Evolutionary conservation across 2,797 vertebrate genomes (phyloP).

Genomic region (Gallirallus australis): DNA sequence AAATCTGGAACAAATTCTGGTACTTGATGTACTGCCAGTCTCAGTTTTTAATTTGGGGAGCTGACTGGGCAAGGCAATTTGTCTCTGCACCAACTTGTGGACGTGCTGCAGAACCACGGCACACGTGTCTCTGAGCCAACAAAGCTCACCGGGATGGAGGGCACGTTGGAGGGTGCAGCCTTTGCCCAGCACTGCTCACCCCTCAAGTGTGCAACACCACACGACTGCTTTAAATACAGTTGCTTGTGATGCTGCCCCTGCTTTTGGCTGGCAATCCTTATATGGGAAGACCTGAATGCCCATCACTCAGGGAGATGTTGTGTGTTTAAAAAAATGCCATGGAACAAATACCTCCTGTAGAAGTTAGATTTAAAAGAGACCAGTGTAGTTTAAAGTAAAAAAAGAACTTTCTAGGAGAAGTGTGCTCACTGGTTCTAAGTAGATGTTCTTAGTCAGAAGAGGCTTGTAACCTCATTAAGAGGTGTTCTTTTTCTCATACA

Average conservation of each 20-base stretch:
- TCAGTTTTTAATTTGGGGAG: neutral
- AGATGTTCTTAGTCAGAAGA: neutral
- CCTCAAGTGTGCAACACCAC: rapidly evolving
- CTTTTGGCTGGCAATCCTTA: neutral
- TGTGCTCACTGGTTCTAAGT: neutral
- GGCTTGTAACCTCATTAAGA: neutral
- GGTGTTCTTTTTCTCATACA: neutral
- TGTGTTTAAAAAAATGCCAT: neutral
- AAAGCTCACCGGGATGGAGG: neutral
- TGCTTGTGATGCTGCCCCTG: neutral
- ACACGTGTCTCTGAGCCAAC: neutral
- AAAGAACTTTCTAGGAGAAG: neutral
- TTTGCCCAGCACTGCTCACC: rapidly evolving
- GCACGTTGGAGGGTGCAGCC: neutral
- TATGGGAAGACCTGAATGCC: neutral
- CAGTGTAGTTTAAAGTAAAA: neutral
- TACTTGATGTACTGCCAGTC: slow-evolving; percentile 62
- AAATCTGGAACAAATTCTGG: slow-evolving; percentile 15
- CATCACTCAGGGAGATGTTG: neutral
- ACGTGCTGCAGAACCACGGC: neutral
- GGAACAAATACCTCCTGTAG: neutral
- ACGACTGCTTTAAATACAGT: rapidly evolving
- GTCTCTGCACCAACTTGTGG: neutral
- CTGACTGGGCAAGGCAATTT: neutral
- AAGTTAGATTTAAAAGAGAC: neutral